phyloP scores from a whole-genome alignment of 2,797 vertebrate species.

The Anniella stebbinsi region DNA sequence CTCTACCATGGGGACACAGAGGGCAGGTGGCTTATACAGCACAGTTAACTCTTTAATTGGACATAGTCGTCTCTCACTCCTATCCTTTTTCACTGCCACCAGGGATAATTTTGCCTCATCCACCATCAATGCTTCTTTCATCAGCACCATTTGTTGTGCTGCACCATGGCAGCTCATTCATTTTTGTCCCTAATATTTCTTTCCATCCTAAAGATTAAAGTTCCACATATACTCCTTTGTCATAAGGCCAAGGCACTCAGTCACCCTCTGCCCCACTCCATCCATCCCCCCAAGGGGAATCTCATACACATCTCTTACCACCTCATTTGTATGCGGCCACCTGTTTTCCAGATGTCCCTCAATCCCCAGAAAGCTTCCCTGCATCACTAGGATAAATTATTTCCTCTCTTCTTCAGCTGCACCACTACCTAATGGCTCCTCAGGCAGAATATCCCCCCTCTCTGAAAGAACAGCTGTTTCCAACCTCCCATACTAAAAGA shows the following conservation, averaged over 20 bases:
- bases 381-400: not conserved
- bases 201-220: not conserved
- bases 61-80: conserved; percentile 64
- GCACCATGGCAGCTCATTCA: not conserved
- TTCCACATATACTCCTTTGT: not conserved
- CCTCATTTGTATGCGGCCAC: not conserved
- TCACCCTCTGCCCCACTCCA: not conserved
- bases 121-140: not conserved
- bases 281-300: not conserved
- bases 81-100: conserved; percentile 34
- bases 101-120: not conserved
- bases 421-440: not conserved
- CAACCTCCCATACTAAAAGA: not conserved
- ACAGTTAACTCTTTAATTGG: conserved; percentile 75
- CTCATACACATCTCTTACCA: not conserved
- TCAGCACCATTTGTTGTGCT: not conserved
- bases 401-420: not conserved
- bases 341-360: not conserved
- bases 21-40: conserved; percentile 56
- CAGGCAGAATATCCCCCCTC: not conserved
- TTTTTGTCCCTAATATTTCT: not conserved
- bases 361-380: not conserved
- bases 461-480: not conserved
- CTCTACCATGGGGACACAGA: conserved; percentile 59
- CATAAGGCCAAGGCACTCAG: not conserved